Evolutionary conservation across 1,140 invertebrate genomes (phyloP), one percentile per base, ranked within the genome.

Genomic region (Nasonia vitripennis): DNA sequence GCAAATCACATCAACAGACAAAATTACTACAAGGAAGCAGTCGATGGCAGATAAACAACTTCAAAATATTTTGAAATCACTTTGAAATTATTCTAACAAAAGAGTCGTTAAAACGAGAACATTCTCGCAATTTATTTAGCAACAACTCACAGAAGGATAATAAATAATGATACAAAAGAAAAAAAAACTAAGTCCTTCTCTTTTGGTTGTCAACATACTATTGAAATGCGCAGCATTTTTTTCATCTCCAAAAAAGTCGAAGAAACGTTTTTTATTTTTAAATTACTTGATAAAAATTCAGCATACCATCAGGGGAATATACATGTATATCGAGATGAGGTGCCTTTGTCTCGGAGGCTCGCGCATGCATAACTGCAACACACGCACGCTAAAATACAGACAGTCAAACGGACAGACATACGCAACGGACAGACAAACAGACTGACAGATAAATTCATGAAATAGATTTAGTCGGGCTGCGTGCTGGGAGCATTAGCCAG

Each of bases 261-360:
- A 86, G 45, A 78, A 81, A 82, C 45, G 20, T 78, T 81, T 51
- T 41, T 45, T 45, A 77, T 37, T 45, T 45, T 45, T 45, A 73
- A 71, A 74, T 85, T 55, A 79, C 34, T 67, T 67, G 78, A 74
- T 81, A 85, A 85, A 85, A 85, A 55, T 80, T 85, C 78, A 73
- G 34, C 68, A 31, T 77, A 70, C 55, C 48, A 55, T 55, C 31
- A 74, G 27, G n/a, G 45, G 27, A 70, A 34, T 77, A 71, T 77
- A 37, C 41, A 81, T 45, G 37, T 73, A 78, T 77, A 84, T 90
- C 51, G 91, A 92, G 87, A 89, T 92, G 74, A 82, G 48, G 27
- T 82, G 31, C 80, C 70, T 74, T 82, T n/a, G 70, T 81, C 82
- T 74, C 37, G 37, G 51, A 83, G 71, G 20, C 73, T 62, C 55